These are phyloP conservation scores for Lanius ludovicianus DNA, from an alignment of 2,113 vertebrate genomes.

Conservation along the genomic window DNA sequence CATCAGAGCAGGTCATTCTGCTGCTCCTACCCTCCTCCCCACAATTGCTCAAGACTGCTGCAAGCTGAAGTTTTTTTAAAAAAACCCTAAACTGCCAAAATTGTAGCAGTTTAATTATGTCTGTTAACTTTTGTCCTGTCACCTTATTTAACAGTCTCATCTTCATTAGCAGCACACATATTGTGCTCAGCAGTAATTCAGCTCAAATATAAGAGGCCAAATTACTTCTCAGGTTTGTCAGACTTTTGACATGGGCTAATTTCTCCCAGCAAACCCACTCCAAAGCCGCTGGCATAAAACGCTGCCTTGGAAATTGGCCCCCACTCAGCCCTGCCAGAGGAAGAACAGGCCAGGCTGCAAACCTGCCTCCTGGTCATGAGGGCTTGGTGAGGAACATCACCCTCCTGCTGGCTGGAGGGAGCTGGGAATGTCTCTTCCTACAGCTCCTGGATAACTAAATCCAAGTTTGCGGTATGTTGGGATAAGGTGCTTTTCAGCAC, in stretches of 20 bases:
- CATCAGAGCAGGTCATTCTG: background rate
- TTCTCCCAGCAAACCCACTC: background rate
- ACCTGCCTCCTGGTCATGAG: background rate
- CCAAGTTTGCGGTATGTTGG: background rate
- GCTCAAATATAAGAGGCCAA: background rate
- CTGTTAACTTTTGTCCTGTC: background rate
- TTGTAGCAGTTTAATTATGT: background rate
- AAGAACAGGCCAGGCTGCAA: background rate
- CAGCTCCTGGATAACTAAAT: background rate
- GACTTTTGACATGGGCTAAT: background rate
- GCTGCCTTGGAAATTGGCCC: background rate
- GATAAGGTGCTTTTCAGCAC: background rate
- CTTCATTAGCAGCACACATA: background rate
- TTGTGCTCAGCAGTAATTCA: background rate
- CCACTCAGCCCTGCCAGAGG: background rate
- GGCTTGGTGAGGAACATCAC: background rate
- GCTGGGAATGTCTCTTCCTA: background rate
- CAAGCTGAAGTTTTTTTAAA: background rate
- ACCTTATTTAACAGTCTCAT: background rate
- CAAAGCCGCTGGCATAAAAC: background rate
- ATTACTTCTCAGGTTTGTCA: background rate
- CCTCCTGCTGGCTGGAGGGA: background rate
- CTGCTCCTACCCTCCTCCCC: background rate
- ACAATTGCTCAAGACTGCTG: background rate
- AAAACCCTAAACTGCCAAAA: background rate